Evolutionary conservation across 2,888 invertebrate genomes (phyloP).

Genomic region (Odontomyia ornata): DNA sequence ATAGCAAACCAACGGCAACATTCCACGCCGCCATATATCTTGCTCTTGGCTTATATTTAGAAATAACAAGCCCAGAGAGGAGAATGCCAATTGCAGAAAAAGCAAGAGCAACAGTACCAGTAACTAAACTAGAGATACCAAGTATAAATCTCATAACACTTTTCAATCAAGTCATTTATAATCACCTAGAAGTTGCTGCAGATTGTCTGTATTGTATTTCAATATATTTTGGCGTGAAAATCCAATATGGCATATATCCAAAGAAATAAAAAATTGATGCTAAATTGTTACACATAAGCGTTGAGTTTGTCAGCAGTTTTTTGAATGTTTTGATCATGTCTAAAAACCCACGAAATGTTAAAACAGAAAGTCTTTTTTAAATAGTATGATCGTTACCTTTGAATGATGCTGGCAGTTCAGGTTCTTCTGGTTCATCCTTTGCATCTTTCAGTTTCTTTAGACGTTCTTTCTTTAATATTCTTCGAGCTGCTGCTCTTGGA

Average conservation of each 20-base stretch:
- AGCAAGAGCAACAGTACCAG: slow-evolving; percentile 75
- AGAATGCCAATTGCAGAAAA: slow-evolving; percentile 76
- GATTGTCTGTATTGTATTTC: slow-evolving; percentile 83
- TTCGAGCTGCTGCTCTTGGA: slow-evolving; percentile 71
- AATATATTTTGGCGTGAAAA: slow-evolving; percentile 84
- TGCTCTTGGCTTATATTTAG: slow-evolving; percentile 73
- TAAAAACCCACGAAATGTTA: too few relatives aligned
- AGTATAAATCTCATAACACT: not conserved
- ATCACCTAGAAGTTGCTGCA: slow-evolving; percentile 74
- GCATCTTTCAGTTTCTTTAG: slow-evolving; percentile 54
- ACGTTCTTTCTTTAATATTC: slow-evolving; percentile 61
- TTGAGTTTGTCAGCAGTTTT: slow-evolving; percentile 71
- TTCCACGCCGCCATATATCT: slow-evolving; percentile 76
- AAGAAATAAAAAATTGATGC: slow-evolving; percentile 78
- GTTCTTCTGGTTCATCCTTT: slow-evolving; percentile 53
- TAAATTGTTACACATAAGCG: slow-evolving; percentile 77
- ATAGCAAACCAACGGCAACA: slow-evolving; percentile 71
- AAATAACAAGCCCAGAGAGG: slow-evolving; percentile 73
- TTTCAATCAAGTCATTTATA: slow-evolving; percentile 29
- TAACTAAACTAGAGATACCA: slow-evolving; percentile 79
- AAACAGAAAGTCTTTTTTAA: slow-evolving; percentile 47
- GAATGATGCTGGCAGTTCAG: slow-evolving; percentile 63
- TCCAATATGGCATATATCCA: slow-evolving; percentile 79
- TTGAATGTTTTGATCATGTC: slow-evolving; percentile 73
- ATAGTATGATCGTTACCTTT: too few relatives aligned